These are phyloP conservation scores for Eurystomus glaucurus DNA, from an alignment of 2,797 vertebrate genomes.

Conservation along the genomic window DNA sequence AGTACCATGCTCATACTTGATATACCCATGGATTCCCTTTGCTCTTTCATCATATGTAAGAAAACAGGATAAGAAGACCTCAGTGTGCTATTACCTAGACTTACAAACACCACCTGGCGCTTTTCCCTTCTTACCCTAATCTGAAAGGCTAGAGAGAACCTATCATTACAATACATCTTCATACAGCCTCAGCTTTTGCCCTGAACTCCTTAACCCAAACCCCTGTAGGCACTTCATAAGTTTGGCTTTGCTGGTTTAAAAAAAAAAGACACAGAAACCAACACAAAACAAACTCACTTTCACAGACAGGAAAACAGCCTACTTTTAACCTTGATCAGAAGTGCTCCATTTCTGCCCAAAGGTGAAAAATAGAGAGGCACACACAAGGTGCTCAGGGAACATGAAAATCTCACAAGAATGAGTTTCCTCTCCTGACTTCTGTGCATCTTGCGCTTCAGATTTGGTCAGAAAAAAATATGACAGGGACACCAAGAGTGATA, in stretches of 20 bases:
- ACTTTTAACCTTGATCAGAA: neutral
- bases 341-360: neutral
- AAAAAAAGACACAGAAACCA: neutral
- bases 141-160: neutral
- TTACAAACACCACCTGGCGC: neutral
- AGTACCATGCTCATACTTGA: neutral
- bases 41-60: neutral
- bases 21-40: neutral
- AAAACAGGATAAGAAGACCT: neutral
- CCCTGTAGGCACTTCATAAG: neutral
- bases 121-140: neutral
- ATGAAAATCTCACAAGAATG: neutral
- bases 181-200: neutral
- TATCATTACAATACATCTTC: neutral
- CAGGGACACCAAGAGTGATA: neutral
- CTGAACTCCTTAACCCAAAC: neutral
- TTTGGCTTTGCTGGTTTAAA: neutral
- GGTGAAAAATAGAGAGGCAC: neutral
- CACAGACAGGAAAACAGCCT: neutral
- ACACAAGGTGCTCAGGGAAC: neutral
- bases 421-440: neutral
- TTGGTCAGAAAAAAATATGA: neutral
- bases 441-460: neutral
- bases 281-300: neutral
- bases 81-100: neutral